These are phyloP conservation scores for Drosophila setosimentum DNA, from an alignment of 2,888 invertebrate genomes.

Conservation along the genomic window DNA sequence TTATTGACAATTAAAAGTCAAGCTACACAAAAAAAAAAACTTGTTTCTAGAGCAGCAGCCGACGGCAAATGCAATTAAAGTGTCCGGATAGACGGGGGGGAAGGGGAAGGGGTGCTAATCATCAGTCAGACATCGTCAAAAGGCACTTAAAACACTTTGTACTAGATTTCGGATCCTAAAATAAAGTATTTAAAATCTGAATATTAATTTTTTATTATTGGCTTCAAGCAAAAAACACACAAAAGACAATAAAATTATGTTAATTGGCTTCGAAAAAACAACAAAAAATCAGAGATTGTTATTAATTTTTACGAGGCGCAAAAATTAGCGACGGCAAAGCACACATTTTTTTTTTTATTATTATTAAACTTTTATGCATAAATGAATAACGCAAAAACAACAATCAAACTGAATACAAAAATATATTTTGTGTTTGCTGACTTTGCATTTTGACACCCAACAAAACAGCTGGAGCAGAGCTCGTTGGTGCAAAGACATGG, in stretches of 20 bases:
- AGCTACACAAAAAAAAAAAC: conserved; percentile 39
- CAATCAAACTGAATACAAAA: conserved; percentile 2
- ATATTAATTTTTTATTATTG: conserved; percentile 11
- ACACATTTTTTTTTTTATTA: conserved; percentile 4
- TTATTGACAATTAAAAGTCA: conserved; percentile 61
- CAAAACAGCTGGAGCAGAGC: conserved; percentile 20
- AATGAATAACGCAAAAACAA: conserved; percentile 30
- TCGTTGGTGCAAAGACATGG: not conserved
- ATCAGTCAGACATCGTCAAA: conserved; percentile 34
- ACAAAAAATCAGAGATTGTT: conserved; percentile 58
- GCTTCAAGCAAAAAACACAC: conserved; percentile 4
- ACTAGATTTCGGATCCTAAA: conserved; percentile 12
- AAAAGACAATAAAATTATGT: conserved; percentile 74
- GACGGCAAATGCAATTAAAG: conserved; percentile 66
- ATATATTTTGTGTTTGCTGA: conserved; percentile 52
- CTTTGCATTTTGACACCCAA: conserved; percentile 68
- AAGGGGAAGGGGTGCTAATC: conserved; percentile 4
- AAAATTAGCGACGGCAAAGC: conserved; percentile 68
- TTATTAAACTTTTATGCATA: conserved; percentile 44
- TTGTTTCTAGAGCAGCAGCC: conserved; percentile 50
- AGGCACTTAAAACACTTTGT: conserved; percentile 4
- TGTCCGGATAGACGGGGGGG: not conserved
- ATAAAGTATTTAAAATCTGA: not conserved
- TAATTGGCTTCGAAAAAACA: conserved; percentile 57
- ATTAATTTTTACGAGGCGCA: conserved; percentile 79